Evolutionary conservation across 1,140 invertebrate genomes (phyloP).

Genomic region (Listronotus oregonensis): DNA sequence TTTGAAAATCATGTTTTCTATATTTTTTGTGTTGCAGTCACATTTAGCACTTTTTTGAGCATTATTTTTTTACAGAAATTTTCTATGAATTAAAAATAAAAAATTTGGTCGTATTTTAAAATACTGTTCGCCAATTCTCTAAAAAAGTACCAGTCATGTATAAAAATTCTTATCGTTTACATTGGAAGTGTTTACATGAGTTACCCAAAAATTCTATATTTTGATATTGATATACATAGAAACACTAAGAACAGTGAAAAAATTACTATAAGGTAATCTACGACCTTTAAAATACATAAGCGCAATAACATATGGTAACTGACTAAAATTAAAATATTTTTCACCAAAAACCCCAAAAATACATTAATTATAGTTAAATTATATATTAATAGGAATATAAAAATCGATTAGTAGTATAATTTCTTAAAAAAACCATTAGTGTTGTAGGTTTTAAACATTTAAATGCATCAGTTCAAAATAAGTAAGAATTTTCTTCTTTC

Average conservation of each 20-base stretch:
- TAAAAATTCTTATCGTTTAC: conserved; percentile 11
- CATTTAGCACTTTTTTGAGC: no score
- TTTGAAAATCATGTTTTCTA: no score
- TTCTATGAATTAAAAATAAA: no score
- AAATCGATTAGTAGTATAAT: conserved; percentile 22
- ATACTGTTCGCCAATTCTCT: no score
- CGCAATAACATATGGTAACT: conserved; percentile 49
- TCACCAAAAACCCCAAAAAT: conserved; percentile 33
- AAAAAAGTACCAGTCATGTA: conserved; percentile 3
- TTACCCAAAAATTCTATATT: conserved; percentile 16
- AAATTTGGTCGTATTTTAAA: no score
- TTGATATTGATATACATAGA: conserved; percentile 34
- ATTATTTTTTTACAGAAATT: no score
- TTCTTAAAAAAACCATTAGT: conserved; percentile 33
- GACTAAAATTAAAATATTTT: conserved; percentile 31
- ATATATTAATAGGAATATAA: conserved; percentile 34
- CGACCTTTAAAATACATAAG: conserved; percentile 40
- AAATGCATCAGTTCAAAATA: conserved; percentile 22
- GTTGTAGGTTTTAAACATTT: conserved; percentile 24
- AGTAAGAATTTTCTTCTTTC: neutral
- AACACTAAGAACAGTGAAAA: conserved; percentile 23
- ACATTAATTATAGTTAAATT: conserved; percentile 39
- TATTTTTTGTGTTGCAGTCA: no score
- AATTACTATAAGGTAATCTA: conserved; percentile 33
- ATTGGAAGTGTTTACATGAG: conserved; percentile 10